Conservation (phyloP, 2,113 vertebrate species). For the Balaenoptera acutorostrata region DNA sequence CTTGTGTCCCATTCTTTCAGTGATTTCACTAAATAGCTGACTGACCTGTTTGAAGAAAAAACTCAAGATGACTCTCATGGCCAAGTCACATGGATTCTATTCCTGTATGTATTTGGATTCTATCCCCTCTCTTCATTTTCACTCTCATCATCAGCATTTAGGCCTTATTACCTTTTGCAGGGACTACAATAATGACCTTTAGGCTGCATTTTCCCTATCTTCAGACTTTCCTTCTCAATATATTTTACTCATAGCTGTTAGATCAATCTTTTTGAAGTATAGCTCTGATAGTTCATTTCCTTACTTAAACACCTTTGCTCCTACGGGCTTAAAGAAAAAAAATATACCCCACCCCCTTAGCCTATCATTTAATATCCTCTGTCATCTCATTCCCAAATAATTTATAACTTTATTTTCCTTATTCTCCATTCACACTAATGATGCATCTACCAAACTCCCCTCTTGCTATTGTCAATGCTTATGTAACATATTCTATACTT, state of each 20-base stretch:
- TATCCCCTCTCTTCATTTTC: neutral
- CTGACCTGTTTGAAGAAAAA: neutral
- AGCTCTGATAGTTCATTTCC: neutral
- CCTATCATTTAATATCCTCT: neutral
- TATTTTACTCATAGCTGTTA: neutral
- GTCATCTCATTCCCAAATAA: neutral
- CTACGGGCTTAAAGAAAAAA: neutral
- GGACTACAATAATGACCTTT: neutral
- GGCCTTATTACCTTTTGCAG: neutral
- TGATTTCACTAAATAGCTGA: neutral
- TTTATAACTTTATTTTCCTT: neutral
- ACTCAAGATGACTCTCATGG: neutral
- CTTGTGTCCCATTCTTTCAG: neutral
- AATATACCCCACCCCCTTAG: neutral
- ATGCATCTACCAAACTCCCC: neutral
- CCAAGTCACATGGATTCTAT: neutral
- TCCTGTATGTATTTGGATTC: neutral
- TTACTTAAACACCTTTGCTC: neutral
- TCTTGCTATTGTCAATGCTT: neutral
- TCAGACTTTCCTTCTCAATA: neutral
- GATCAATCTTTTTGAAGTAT: neutral
- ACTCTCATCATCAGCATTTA: neutral
- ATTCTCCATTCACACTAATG: neutral
- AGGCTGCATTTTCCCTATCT: neutral
- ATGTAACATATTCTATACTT: neutral